Conservation (phyloP, 2,113 vertebrate species). For the Xyliphius kryptos region DNA sequence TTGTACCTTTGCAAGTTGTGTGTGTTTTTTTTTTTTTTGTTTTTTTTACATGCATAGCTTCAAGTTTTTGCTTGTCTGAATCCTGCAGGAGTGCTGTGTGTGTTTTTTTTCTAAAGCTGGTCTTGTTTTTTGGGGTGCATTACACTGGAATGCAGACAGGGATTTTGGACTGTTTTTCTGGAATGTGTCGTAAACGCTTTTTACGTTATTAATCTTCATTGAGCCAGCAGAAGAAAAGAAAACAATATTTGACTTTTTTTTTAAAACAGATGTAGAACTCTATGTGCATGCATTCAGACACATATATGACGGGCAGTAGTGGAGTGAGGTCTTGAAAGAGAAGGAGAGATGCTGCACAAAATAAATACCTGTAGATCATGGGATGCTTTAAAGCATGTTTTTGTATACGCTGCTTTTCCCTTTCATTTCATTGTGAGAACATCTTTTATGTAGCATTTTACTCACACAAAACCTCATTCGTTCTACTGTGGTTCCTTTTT, state of each 20-base stretch:
- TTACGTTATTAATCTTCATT: slow-evolving; percentile 42
- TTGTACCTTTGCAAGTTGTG: too few relatives aligned
- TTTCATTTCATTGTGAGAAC: slow-evolving; percentile 29
- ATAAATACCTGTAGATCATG: slow-evolving; percentile 39
- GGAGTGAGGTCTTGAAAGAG: slow-evolving; percentile 41
- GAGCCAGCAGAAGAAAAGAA: slow-evolving; percentile 6
- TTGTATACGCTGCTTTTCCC: slow-evolving; percentile 52
- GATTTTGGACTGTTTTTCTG: slow-evolving; percentile 51
- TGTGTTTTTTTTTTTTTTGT: slow-evolving; percentile 19
- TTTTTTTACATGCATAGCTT: slow-evolving; percentile 41
- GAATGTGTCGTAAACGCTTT: slow-evolving; percentile 50
- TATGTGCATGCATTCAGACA: slow-evolving; percentile 1
- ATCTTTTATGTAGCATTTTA: slow-evolving; percentile 19
- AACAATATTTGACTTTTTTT: slow-evolving; percentile 21
- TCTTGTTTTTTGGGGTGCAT: slow-evolving; percentile 43
- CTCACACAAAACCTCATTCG: slow-evolving; percentile 4
- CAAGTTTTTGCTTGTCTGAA: slow-evolving; percentile 45
- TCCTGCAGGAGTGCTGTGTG: slow-evolving; percentile 47
- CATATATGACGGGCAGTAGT: slow-evolving; percentile 40
- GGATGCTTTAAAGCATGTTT: slow-evolving; percentile 54
- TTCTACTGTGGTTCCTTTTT: background rate
- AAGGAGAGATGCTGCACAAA: slow-evolving; percentile 9
- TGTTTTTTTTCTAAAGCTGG: slow-evolving; percentile 44
- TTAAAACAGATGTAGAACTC: slow-evolving; percentile 25
- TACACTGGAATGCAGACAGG: slow-evolving; percentile 46